A percentile compares a stretch with the other conserved stretches of the same genome.
Conservation (phyloP, 1,140 invertebrate species). For the Diuraphis noxia region DNA sequence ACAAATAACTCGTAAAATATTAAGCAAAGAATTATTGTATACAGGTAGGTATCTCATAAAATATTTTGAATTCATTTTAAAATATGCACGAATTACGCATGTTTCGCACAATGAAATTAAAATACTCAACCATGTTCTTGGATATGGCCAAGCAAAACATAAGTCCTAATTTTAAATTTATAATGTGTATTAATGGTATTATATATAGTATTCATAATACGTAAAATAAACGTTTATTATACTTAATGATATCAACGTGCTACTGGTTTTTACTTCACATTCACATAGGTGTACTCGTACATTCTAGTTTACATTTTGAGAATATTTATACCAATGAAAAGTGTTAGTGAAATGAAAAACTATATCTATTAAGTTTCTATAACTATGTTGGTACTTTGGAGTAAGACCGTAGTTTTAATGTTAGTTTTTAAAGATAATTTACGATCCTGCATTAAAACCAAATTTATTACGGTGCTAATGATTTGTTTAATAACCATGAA, state of each 20-base stretch:
- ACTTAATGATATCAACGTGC: neutral
- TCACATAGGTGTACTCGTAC: neutral
- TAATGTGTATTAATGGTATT: neutral
- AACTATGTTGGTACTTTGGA: neutral
- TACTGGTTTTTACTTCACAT: neutral
- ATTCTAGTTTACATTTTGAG: neutral
- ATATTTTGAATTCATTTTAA: neutral
- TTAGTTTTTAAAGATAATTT: slow-evolving; percentile 2
- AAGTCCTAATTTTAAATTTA: neutral
- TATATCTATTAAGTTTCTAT: neutral
- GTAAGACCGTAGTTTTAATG: neutral
- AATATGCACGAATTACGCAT: neutral
- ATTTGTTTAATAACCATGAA: neutral
- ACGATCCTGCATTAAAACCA: neutral
- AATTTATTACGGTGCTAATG: neutral
- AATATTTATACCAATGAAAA: neutral
- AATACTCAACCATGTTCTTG: neutral
- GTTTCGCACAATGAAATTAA: neutral
- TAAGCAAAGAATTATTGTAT: neutral
- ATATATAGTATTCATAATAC: neutral
- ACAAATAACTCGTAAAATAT: neutral
- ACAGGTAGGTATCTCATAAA: neutral
- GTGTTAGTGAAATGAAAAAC: neutral
- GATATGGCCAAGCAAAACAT: neutral
- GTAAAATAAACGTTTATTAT: neutral